These are phyloP conservation scores for Mactromeris polynyma DNA, from an alignment of 2,888 invertebrate genomes.

Conservation along the genomic window DNA sequence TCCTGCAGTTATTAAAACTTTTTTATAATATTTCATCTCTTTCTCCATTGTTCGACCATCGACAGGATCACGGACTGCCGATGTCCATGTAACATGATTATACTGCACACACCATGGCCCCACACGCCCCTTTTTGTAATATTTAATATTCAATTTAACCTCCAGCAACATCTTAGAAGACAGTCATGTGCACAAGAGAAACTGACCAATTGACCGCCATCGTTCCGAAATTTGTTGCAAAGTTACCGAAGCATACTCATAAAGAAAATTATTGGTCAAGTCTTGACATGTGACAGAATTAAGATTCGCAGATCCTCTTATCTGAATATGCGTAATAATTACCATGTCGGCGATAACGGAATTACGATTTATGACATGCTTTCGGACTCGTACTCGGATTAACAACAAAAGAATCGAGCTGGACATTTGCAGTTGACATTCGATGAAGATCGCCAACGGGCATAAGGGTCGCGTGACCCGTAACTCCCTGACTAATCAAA, in stretches of 20 bases:
- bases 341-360: slow-evolving; percentile 55
- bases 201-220: slow-evolving; percentile 68
- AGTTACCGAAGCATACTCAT: slow-evolving; percentile 63
- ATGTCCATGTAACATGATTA: slow-evolving; percentile 45
- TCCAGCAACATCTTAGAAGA: slow-evolving; percentile 55
- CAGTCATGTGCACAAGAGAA: slow-evolving; percentile 57
- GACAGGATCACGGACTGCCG: slow-evolving; percentile 48
- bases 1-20: slow-evolving; percentile 58
- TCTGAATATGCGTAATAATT: slow-evolving; percentile 63
- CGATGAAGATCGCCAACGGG: slow-evolving; percentile 56
- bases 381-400: slow-evolving; percentile 28
- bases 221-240: slow-evolving; percentile 51
- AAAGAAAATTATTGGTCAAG: slow-evolving; percentile 66
- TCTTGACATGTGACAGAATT: slow-evolving; percentile 55
- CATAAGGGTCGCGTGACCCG: slow-evolving; percentile 67
- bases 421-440: slow-evolving; percentile 65
- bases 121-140: slow-evolving; percentile 37
- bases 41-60: slow-evolving; percentile 51
- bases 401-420: slow-evolving; percentile 48
- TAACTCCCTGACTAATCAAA: slow-evolving; percentile 35
- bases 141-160: slow-evolving; percentile 55
- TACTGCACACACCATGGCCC: slow-evolving; percentile 43
- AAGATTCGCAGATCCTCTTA: slow-evolving; percentile 49
- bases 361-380: slow-evolving; percentile 56
- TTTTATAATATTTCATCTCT: slow-evolving; percentile 53